A percentile compares a stretch with the other conserved stretches of the same genome.
phyloP scores from a whole-genome alignment of 2,113 vertebrate genomes.

The Pyrgilauda ruficollis region DNA sequence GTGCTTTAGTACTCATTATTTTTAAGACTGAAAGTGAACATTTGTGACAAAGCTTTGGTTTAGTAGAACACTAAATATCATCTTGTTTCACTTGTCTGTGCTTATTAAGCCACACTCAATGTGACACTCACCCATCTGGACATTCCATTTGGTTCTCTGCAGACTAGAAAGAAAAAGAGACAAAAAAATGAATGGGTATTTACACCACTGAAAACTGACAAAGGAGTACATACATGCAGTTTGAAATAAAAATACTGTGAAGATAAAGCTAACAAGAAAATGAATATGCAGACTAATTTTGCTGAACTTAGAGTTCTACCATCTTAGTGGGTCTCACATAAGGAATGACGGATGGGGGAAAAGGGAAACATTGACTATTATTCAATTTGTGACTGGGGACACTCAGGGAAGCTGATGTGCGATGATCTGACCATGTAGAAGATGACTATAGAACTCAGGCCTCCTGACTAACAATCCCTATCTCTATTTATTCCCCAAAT shows the following conservation, averaged over 20 bases:
- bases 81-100: neutral
- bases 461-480: neutral
- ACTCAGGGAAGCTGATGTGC: neutral
- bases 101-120: neutral
- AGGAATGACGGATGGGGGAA: neutral
- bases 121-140: slow-evolving; percentile 43
- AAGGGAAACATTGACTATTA: neutral
- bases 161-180: slow-evolving; percentile 33
- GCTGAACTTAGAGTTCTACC: neutral
- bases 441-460: neutral
- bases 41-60: neutral
- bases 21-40: neutral
- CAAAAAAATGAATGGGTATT: neutral
- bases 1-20: neutral
- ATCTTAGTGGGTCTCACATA: neutral
- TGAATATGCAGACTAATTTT: neutral
- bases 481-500: neutral
- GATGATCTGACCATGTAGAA: neutral
- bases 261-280: neutral
- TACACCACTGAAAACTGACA: neutral
- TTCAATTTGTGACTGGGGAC: neutral
- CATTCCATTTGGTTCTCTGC: slow-evolving; percentile 59
- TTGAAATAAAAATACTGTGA: neutral
- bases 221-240: neutral
- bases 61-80: neutral